Evolutionary conservation across 2,797 vertebrate species (phyloP).

Genomic region (Ctenopoma multispine): DNA sequence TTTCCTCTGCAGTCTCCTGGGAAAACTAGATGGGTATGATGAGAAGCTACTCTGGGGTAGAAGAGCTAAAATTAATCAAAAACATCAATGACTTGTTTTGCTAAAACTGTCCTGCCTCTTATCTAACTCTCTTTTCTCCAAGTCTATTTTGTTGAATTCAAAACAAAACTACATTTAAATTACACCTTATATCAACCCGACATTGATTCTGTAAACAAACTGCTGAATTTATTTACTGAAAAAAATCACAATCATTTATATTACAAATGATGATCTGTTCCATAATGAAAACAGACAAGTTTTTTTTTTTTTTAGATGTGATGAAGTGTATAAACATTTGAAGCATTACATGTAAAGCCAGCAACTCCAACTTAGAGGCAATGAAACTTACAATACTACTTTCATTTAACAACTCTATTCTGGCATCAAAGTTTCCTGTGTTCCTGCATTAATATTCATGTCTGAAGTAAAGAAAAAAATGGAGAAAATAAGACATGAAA

Average conservation of each 20-base stretch:
- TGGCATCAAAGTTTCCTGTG: conserved; percentile 73
- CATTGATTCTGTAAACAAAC: conserved; percentile 60
- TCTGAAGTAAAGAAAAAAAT: conserved; percentile 59
- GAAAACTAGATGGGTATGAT: conserved; percentile 57
- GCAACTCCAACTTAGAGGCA: conserved; percentile 36
- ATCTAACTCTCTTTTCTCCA: conserved; percentile 46
- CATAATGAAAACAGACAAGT: conserved; percentile 58
- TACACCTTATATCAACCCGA: conserved; percentile 35
- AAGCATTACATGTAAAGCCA: conserved; percentile 40
- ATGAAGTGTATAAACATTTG: conserved; percentile 38
- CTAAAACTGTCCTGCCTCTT: conserved; percentile 45
- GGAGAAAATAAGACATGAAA: conserved; percentile 72
- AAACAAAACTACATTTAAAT: conserved; percentile 37
- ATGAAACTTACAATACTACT: conserved; percentile 33
- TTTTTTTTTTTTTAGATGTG: conserved; percentile 48
- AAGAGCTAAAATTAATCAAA: conserved; percentile 76
- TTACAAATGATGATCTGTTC: conserved; percentile 52
- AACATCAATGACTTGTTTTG: conserved; percentile 63
- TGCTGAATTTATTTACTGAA: conserved; percentile 74
- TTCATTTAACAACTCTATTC: conserved; percentile 65
- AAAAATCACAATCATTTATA: conserved; percentile 53
- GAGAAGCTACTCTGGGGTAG: conserved; percentile 54
- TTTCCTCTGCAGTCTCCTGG: conserved; percentile 66
- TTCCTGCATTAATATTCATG: conserved; percentile 78
- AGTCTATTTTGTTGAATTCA: conserved; percentile 33